phyloP scores from a whole-genome alignment of 2,113 vertebrate genomes.

The Laticauda colubrina region DNA sequence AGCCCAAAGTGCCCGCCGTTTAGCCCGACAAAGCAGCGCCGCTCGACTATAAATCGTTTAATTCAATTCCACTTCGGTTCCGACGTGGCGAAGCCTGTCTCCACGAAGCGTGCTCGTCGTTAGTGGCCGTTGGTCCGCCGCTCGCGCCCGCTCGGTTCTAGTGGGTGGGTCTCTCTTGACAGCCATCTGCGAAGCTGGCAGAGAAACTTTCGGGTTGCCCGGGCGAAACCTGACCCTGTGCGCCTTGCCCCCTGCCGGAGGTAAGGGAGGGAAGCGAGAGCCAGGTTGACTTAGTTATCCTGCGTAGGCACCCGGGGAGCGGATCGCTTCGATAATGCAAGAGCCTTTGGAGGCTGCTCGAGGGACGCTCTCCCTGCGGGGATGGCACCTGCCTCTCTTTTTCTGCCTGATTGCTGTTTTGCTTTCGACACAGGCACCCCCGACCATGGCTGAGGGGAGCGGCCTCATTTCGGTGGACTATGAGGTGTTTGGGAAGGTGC shows the following conservation, averaged over 20 bases:
- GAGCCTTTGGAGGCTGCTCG: fast-evolving
- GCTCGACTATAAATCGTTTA: neutral
- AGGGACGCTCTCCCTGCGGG: neutral
- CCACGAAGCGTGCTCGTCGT: neutral
- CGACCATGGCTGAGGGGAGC: constrained; percentile 76
- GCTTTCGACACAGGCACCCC: constrained; percentile 41
- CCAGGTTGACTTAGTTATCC: neutral
- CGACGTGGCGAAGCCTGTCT: neutral
- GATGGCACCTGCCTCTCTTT: fast-evolving
- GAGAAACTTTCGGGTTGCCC: neutral
- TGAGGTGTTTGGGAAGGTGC: constrained; percentile 88
- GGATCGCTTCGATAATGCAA: neutral
- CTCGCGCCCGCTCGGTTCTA: neutral
- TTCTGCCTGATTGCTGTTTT: neutral
- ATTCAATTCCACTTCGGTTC: neutral
- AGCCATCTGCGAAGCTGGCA: too few relatives aligned
- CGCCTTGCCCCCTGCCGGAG: neutral
- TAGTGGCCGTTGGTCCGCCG: neutral
- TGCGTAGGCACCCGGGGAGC: neutral
- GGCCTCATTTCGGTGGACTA: constrained; percentile 87
- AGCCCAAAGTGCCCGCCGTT: neutral
- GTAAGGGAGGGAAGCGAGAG: fast-evolving
- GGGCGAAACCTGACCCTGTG: neutral
- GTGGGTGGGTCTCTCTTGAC: neutral
- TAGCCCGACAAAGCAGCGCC: neutral